Percentiles rank a stretch among this genome's conserved stretches.
phyloP scores from a whole-genome alignment of 2,888 invertebrate genomes.

The Synanthedon formicaeformis region DNA sequence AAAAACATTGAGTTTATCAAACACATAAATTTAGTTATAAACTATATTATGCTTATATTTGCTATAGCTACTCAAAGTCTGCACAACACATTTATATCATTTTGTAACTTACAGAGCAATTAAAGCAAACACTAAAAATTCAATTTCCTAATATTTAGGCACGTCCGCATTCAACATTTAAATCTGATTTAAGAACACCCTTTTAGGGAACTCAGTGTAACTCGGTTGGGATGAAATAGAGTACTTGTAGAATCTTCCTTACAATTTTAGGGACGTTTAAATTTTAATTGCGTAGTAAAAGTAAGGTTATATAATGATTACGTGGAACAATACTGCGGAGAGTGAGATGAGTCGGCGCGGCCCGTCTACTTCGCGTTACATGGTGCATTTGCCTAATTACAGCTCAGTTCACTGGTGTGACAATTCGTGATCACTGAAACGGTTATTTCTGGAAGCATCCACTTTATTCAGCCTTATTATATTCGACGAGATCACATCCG shows the following conservation, averaged over 20 bases:
- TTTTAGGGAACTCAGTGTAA: slow-evolving; percentile 38
- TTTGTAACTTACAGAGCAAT: too few species aligned
- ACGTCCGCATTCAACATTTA: slow-evolving; percentile 19
- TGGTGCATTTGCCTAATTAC: slow-evolving; percentile 66
- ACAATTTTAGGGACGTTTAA: slow-evolving; percentile 63
- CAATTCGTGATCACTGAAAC: slow-evolving; percentile 56
- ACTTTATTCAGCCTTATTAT: slow-evolving; percentile 29
- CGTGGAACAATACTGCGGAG: slow-evolving; percentile 49
- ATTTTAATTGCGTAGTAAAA: slow-evolving; percentile 68
- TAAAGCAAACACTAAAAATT: too few species aligned
- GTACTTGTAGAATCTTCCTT: slow-evolving; percentile 42
- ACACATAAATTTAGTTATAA: too few species aligned
- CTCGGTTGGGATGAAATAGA: slow-evolving; percentile 49
- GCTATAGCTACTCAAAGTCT: too few species aligned
- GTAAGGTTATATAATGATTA: slow-evolving; percentile 65
- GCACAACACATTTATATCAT: too few species aligned
- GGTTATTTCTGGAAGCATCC: slow-evolving; percentile 42
- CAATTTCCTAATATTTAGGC: slow-evolving; percentile 11
- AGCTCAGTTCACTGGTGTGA: slow-evolving; percentile 53
- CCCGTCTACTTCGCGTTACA: slow-evolving; percentile 41
- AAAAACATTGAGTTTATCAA: too few species aligned
- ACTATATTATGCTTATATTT: too few species aligned
- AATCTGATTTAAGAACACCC: slow-evolving; percentile 33
- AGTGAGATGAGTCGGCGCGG: slow-evolving; percentile 17
- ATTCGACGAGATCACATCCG: slow-evolving; percentile 22